Base-by-base conservation (phyloP, 1,140 invertebrate species). In the Pteromalus puparum region DNA sequence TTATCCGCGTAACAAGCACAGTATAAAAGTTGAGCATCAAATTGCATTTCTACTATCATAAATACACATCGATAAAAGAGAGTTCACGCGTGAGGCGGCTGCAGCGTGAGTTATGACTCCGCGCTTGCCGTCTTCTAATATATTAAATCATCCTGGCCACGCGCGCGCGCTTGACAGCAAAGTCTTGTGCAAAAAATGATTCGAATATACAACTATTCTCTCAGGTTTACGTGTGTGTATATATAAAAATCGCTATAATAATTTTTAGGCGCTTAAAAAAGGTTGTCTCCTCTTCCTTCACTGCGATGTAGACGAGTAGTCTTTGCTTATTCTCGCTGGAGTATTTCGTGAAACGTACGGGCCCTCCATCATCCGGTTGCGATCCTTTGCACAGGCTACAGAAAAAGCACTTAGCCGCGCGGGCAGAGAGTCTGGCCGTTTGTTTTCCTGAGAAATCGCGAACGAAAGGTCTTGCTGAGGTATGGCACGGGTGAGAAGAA, bases 21-120 rank as follows among this genome's bases (percentile, higher is more conserved):
- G 89, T 91, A 91, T 91, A 91, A 91, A 91, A 91, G 87, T 91
- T 90, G 89, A 91, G 88, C 88, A 89, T 90, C 85, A 73, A 85
- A 81, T 85, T 72, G 72, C 26, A 75, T 80, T 70, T 68, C 53
- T 67, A 75, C 28, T 84, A 80, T 75, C 26, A 75, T 84, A 81
- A 84, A 81, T 84, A 84, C 77, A 75, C 76, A 80, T 75, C 26
- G 48, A 80, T 74, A 84, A 80, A 84, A 84, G 77, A 80, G 76
- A 84, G 28, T 73, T 38, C 68, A 79, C 82, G 78, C 65, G 46
- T 61, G 21, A n/a, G 53, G 18, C 48, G 48, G 48, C 12, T 79
- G 42, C 28, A 38, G 26, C 67, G 48, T 4, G 48, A 84, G n/a
- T 74, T 78, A 53, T 38, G 24, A 77, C 26, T 68, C 67, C 67